Percentiles rank a stretch among this genome's conserved stretches.
Conservation (phyloP, 1,140 invertebrate species). For the Habropoda laboriosa region DNA sequence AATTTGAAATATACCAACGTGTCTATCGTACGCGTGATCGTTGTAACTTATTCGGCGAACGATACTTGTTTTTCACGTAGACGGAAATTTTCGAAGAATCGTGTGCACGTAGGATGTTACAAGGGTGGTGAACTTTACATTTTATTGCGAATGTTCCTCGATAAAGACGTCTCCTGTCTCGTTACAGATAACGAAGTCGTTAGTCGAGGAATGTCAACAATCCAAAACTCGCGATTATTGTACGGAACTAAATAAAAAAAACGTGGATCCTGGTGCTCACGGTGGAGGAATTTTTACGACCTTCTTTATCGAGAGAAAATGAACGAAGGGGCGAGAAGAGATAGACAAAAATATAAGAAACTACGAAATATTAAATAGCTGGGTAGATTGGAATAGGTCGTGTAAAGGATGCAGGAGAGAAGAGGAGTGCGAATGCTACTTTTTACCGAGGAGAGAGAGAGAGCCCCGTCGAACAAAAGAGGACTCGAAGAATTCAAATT, state of each 20-base stretch:
- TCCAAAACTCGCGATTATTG: conserved; percentile 21
- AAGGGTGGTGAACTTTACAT: too few species aligned
- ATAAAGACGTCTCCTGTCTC: conserved; percentile 12
- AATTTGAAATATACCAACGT: neutral
- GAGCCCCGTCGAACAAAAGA: conserved; percentile 19
- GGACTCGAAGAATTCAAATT: conserved; percentile 48
- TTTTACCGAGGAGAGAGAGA: neutral
- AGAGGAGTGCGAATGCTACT: neutral
- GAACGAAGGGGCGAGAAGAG: neutral
- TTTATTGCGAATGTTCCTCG: conserved; percentile 17
- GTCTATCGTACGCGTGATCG: neutral
- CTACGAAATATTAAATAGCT: conserved; percentile 7
- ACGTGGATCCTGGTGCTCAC: too few species aligned
- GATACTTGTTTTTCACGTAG: too few species aligned
- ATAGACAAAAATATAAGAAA: neutral
- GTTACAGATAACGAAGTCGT: conserved; percentile 25
- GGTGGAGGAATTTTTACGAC: neutral
- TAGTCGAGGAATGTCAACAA: conserved; percentile 17
- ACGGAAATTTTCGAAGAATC: too few species aligned
- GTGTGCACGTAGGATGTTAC: too few species aligned
- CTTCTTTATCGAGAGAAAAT: neutral
- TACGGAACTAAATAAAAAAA: conserved; percentile 7
- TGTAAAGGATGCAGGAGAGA: too few species aligned
- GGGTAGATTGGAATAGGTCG: neutral
- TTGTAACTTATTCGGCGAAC: too few species aligned